phyloP scores from a whole-genome alignment of 2,888 invertebrate genomes.

The Muscina levida region DNA sequence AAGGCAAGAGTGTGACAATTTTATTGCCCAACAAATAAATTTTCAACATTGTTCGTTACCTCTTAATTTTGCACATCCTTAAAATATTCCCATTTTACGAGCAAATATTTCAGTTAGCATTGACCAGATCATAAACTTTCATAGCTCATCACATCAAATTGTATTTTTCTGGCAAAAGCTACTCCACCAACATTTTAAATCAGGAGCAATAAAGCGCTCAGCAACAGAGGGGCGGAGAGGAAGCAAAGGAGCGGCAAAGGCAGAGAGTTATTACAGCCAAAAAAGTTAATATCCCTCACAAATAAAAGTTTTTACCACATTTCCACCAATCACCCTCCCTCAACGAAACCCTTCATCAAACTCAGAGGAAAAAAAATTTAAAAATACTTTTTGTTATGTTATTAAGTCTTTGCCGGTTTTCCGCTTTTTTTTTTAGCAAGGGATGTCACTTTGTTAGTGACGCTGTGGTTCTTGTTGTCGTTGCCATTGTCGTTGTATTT shows the following conservation, averaged over 20 bases:
- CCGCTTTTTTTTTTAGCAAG: slow-evolving; percentile 1
- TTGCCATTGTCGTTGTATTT: slow-evolving; percentile 25
- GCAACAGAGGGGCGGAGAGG: slow-evolving; percentile 12
- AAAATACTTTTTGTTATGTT: slow-evolving; percentile 33
- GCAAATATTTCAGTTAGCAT: too few species aligned
- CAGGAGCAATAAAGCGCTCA: slow-evolving; percentile 15
- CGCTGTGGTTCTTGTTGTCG: slow-evolving; percentile 26
- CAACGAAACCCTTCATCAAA: not conserved
- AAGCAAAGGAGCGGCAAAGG: slow-evolving; percentile 2
- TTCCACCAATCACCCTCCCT: not conserved
- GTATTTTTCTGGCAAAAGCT: slow-evolving; percentile 44
- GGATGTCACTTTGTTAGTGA: slow-evolving; percentile 3
- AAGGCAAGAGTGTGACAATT: too few species aligned
- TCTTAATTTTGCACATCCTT: too few species aligned
- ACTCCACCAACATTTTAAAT: too few species aligned
- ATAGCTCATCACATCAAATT: slow-evolving; percentile 38
- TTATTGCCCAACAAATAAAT: too few species aligned
- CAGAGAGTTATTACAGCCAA: slow-evolving; percentile 7
- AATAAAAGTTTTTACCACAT: slow-evolving; percentile 38
- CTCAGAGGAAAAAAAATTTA: not conserved
- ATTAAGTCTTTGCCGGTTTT: slow-evolving; percentile 46
- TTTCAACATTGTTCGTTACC: too few species aligned
- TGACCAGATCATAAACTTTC: slow-evolving; percentile 49
- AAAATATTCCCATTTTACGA: too few species aligned
- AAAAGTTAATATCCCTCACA: slow-evolving; percentile 48